Evolutionary conservation across 2,113 vertebrate genomes (phyloP).

Genomic region (Nansenia antarctica): DNA sequence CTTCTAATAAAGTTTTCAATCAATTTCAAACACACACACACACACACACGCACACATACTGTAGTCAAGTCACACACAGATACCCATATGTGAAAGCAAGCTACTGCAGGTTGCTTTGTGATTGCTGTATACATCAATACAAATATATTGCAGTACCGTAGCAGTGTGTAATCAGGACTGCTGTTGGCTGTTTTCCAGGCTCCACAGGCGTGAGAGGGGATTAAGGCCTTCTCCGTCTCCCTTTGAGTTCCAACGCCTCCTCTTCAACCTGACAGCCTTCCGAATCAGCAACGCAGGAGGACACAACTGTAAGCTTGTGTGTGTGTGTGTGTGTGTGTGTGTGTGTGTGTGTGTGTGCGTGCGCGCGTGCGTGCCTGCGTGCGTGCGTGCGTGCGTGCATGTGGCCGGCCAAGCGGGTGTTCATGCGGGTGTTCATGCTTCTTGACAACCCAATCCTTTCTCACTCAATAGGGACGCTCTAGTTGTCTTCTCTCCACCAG

Average conservation of each 20-base stretch:
- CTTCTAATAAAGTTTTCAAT: no score
- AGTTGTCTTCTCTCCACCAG: no score
- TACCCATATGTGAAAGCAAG: no score
- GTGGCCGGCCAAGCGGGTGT: conserved; percentile 2
- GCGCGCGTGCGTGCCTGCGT: not conserved
- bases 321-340: not conserved
- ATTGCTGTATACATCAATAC: no score
- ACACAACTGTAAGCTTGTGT: conserved; percentile 72
- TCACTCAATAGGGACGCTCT: no score
- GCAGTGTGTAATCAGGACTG: conserved; percentile 18
- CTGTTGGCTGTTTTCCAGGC: conserved; percentile 63
- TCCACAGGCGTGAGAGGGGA: conserved; percentile 78
- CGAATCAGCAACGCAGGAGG: conserved; percentile 66
- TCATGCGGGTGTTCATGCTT: not conserved
- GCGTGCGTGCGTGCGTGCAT: not conserved
- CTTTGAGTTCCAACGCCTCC: conserved; percentile 83
- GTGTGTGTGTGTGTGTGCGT: no score
- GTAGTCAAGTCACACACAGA: no score
- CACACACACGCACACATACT: no score
- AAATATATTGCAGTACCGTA: no score
- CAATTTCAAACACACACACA: no score
- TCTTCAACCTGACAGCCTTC: conserved; percentile 82
- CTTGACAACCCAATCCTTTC: no score
- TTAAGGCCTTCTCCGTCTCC: conserved; percentile 62
- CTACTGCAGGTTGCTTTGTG: no score